Evolutionary conservation across 2,888 invertebrate species (phyloP), one percentile per base, ranked within the genome.

Genomic region (Oligia strigilis): DNA sequence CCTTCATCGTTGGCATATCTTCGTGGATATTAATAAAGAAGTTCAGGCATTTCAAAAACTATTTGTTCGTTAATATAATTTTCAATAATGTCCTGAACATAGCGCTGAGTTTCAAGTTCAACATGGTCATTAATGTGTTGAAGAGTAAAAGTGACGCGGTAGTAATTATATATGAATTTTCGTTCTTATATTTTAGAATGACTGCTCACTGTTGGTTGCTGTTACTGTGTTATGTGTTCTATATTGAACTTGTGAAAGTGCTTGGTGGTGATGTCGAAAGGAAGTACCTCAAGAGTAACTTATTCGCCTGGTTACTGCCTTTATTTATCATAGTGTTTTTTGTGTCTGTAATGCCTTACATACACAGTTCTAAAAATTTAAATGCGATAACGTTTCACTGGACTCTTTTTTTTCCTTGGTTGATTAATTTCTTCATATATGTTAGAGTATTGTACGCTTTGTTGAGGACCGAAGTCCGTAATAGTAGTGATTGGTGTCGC

Each of bases 11-110:
- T 13, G 87, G 88, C 0, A 1, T 86, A 0, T 17, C 36, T 62
- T 86, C 87, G 2, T 88, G 87, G 86, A 72, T 65, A 23, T 11
- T 74, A 11, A 88, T 86, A 5, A 77, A 75, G n/a, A 75, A 71
- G 23, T 86, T 88, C 65, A 72, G 84, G n/a, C 74, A 70, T 43
- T 84, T 80, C 67, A 80, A 80, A 46, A 88, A 87, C 80, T 86
- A 69, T n/a, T 67, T 88, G n/a, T 80, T 79, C 60, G 72, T 88
- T 0, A 82, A 64, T 62, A 67, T 86, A 0, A 84, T 86, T n/a
- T 70, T 77, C 0, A 80, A 73, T 40, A 80, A 82, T 49, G 23
- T 67, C 4, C 3, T 86, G 6, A 80, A 77, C 4, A 14, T 73
- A 13, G 43, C 58, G 11, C 13, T 87, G 17, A 5, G 4, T 0